A percentile compares a stretch with the other conserved stretches of the same genome.
phyloP scores from a whole-genome alignment of 2,113 vertebrate genomes.

The Marcusenius ussheri region DNA sequence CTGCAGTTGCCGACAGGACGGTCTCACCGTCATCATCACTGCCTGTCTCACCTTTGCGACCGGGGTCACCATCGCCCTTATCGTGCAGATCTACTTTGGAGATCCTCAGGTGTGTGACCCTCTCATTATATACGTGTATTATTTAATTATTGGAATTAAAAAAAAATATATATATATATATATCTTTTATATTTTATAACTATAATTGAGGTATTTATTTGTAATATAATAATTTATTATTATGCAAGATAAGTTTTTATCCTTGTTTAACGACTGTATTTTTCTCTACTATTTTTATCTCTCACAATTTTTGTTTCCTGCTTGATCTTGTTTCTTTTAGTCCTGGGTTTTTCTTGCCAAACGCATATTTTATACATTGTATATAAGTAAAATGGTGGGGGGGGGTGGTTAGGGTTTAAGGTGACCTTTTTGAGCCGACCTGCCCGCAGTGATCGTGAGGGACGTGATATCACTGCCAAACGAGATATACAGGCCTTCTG shows the following conservation, averaged over 20 bases:
- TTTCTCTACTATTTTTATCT: neutral
- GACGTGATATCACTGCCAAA: neutral
- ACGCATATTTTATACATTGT: neutral
- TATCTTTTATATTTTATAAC: neutral
- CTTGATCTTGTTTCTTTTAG: neutral
- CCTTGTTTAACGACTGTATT: neutral
- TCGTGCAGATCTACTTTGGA: conserved; percentile 97
- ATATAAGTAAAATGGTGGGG: too few species aligned
- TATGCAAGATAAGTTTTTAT: neutral
- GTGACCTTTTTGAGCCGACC: neutral
- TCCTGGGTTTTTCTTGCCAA: neutral
- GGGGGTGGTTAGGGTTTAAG: neutral
- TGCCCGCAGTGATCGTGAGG: neutral
- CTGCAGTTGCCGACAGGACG: conserved; percentile 85
- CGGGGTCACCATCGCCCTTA: conserved; percentile 84
- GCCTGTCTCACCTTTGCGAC: conserved; percentile 92
- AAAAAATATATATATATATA: too few species aligned
- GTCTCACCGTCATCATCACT: conserved; percentile 89
- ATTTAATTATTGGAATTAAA: neutral
- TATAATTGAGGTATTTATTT: neutral
- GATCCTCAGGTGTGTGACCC: conserved; percentile 77
- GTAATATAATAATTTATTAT: neutral
- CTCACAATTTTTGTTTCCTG: neutral
- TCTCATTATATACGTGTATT: neutral
- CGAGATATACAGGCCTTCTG: neutral